Evolutionary conservation across 2,797 vertebrate species (phyloP), one percentile per base, ranked within the genome.

Genomic region (Chiloscyllium punctatum): DNA sequence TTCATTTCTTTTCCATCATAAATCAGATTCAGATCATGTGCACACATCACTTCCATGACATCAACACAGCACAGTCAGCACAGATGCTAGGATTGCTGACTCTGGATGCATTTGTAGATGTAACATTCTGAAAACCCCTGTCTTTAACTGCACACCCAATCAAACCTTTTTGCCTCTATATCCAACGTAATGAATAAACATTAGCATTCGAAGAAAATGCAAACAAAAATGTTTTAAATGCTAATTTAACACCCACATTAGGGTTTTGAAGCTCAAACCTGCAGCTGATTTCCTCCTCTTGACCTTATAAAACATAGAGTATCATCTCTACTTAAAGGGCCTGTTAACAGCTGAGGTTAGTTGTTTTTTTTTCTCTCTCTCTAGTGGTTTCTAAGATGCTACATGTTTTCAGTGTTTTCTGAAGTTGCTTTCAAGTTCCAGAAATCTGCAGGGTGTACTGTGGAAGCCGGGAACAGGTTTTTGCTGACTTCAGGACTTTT

Each of bases 11-110:
- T 25, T 25, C 62, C 13, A 66, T 92, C 21, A 68, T 92, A 92
- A 69, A 69, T 92, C 90, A 92, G 90, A 68, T 92, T 92, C 90
- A 37, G 90, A 33, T 69, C 62, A 68, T 68, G 90, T 23, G 66
- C 5, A 33, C 90, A 69, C 62, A 92, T 92, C 66, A 69, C 15
- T 18, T 42, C 33, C 23, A 8, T 92, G 90, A 68, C 66, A 69
- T 69, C 37, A 69, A n/a, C 90, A 92, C 62, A 92, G 90, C 90
- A 42, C 21, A 68, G 21, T 42, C n/a, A 68, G 90, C 62, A 68
- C 7, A 37, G 57, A 92, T n/a, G 16, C n/a, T 18, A 37, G 66
- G 18, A 18, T 92, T 92, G 33, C 62, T 68, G 62, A 92, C 16
- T 92, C 18, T 92, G 90, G 88, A n/a, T 91, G 33, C 21, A 37